These are phyloP conservation scores for Coreius guichenoti DNA, from an alignment of 2,797 vertebrate genomes.

Conservation along the genomic window DNA sequence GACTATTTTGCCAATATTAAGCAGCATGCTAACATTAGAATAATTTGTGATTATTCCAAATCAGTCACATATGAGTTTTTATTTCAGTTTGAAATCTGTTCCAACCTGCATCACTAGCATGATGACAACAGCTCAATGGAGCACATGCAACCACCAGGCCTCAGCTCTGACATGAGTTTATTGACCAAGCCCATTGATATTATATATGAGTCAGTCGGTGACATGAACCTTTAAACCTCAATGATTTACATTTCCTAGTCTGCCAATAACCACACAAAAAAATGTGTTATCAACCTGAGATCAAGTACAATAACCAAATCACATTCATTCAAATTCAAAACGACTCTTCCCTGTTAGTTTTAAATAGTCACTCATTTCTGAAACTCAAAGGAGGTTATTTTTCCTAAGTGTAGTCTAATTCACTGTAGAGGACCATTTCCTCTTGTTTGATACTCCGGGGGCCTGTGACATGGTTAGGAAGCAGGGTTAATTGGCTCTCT, in stretches of 20 bases:
- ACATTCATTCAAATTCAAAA: not conserved
- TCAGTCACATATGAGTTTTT: not conserved
- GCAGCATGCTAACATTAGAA: not conserved
- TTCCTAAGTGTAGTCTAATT: constrained; percentile 39
- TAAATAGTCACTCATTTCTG: not conserved
- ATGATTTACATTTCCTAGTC: constrained; percentile 4
- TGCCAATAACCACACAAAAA: not conserved
- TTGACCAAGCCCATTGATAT: constrained; percentile 1
- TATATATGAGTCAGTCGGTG: not conserved
- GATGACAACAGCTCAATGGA: not conserved
- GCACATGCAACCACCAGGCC: not conserved
- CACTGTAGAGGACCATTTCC: constrained; percentile 40
- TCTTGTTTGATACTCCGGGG: constrained; percentile 54
- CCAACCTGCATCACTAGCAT: not conserved
- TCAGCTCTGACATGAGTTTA: not conserved
- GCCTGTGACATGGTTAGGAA: constrained; percentile 58
- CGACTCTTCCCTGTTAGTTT: not conserved
- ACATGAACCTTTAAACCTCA: constrained; percentile 1
- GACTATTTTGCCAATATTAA: not conserved
- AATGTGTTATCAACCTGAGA: not conserved
- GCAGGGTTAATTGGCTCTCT: constrained; percentile 63
- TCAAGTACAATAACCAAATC: not conserved
- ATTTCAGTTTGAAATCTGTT: not conserved
- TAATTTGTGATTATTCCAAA: not conserved
- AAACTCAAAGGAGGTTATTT: constrained; percentile 17